Evolutionary conservation across 2,113 vertebrate species (phyloP).

Genomic region (Equus przewalskii): DNA sequence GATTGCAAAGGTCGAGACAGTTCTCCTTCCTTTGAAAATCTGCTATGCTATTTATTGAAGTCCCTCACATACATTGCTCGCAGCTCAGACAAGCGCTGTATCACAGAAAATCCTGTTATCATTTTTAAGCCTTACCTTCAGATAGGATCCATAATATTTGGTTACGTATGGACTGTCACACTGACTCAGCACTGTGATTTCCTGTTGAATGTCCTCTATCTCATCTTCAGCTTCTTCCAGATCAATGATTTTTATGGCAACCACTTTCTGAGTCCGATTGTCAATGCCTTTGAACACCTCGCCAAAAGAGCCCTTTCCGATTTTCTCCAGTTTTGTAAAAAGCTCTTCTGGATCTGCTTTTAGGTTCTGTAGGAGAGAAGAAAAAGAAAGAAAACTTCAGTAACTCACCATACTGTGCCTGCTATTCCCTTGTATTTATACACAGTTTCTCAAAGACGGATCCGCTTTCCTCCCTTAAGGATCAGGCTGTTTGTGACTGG

Average conservation of each 20-base stretch:
- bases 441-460: neutral
- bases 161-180: conserved; percentile 99
- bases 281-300: conserved; percentile 99
- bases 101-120: neutral
- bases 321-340: conserved; percentile 97
- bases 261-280: conserved; percentile 97
- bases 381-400: conserved; percentile 50
- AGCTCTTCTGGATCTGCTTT: conserved; percentile 96
- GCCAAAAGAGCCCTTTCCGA: conserved; percentile 98
- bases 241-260: conserved; percentile 99
- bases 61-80: neutral
- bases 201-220: conserved; percentile 99
- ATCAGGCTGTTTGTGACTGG: neutral
- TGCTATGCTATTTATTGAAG: conserved; percentile 3
- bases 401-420: neutral
- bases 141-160: conserved; percentile 98
- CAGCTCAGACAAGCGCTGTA: neutral
- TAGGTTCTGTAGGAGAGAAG: conserved; percentile 90
- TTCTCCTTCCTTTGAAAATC: conserved; percentile 43
- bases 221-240: conserved; percentile 99
- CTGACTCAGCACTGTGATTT: conserved; percentile 99
- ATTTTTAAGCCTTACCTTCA: conserved; percentile 93
- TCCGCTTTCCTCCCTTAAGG: neutral
- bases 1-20: conserved; percentile 24
- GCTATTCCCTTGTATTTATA: neutral